These are phyloP conservation scores for Harpagoxenus sublaevis DNA, from an alignment of 2,888 invertebrate genomes.

Conservation along the genomic window DNA sequence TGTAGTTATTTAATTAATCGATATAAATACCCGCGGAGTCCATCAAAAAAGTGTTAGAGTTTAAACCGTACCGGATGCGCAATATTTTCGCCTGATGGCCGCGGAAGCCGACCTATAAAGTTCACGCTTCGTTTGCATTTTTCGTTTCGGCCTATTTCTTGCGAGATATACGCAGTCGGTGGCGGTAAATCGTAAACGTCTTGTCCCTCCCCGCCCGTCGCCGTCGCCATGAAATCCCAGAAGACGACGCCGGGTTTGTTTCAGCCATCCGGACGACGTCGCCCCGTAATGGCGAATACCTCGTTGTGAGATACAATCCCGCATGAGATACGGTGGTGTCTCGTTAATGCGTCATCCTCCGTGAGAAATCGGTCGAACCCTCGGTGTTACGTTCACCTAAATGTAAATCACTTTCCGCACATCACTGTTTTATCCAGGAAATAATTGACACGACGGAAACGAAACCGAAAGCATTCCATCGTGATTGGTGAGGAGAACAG, in stretches of 20 bases:
- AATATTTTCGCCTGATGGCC: constrained; percentile 16
- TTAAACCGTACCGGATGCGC: not conserved
- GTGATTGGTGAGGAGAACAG: not conserved
- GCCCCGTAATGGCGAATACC: constrained; percentile 11
- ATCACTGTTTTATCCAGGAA: not conserved
- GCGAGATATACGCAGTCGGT: constrained; percentile 29
- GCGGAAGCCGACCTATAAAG: constrained; percentile 22
- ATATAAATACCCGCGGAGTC: not conserved
- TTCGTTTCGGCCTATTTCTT: constrained; percentile 49
- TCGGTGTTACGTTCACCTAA: constrained; percentile 13
- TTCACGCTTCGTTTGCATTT: constrained; percentile 46
- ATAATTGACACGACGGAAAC: not conserved
- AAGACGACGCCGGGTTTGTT: constrained; percentile 32
- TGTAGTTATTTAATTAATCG: not conserved
- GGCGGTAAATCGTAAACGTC: constrained; percentile 43
- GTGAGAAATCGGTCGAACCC: constrained; percentile 35
- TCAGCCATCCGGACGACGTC: constrained; percentile 24
- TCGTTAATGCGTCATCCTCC: constrained; percentile 45
- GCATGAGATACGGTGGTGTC: constrained; percentile 26
- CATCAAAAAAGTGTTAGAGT: constrained; percentile 1
- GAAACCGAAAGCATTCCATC: not conserved
- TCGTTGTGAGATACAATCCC: constrained; percentile 30
- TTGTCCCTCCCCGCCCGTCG: not conserved
- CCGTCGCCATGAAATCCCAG: constrained; percentile 33
- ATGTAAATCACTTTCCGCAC: constrained; percentile 22